phyloP scores from a whole-genome alignment of 2,888 invertebrate species.

The Yponomeuta cagnagella region DNA sequence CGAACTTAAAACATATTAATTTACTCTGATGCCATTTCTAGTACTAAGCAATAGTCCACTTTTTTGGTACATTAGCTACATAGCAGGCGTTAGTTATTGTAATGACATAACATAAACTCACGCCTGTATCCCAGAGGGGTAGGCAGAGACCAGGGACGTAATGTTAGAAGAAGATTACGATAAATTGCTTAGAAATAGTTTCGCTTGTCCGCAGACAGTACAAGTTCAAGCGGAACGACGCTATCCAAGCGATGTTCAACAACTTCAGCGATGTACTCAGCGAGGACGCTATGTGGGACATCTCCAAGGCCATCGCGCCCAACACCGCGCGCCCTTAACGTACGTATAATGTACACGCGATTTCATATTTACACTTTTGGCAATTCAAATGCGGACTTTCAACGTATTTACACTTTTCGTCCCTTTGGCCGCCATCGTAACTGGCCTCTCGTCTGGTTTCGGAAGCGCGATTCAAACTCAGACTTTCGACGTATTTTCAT shows the following conservation, averaged over 20 bases:
- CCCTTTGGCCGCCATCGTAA: background rate
- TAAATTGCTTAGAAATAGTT: background rate
- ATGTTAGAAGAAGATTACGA: background rate
- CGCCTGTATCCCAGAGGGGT: too few relatives aligned
- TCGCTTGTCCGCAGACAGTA: constrained; percentile 81
- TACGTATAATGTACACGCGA: background rate
- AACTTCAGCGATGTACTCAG: constrained; percentile 96
- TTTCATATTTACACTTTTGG: too few relatives aligned
- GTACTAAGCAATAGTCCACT: too few relatives aligned
- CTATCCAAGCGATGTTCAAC: constrained; percentile 95
- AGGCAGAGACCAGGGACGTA: too few relatives aligned
- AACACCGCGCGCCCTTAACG: constrained; percentile 75
- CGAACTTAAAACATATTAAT: too few relatives aligned
- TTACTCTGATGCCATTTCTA: too few relatives aligned
- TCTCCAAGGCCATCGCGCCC: constrained; percentile 97
- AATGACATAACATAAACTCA: background rate
- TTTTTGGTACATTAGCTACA: too few relatives aligned
- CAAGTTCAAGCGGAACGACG: constrained; percentile 94
- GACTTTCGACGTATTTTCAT: too few relatives aligned
- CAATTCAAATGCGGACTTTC: too few relatives aligned
- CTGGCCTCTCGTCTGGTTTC: background rate
- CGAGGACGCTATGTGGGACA: constrained; percentile 99
- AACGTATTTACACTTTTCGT: background rate
- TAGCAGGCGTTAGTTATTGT: too few relatives aligned
- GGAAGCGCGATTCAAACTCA: too few relatives aligned